phyloP scores from a whole-genome alignment of 2,113 vertebrate species.

The Paradisaea rubra region DNA sequence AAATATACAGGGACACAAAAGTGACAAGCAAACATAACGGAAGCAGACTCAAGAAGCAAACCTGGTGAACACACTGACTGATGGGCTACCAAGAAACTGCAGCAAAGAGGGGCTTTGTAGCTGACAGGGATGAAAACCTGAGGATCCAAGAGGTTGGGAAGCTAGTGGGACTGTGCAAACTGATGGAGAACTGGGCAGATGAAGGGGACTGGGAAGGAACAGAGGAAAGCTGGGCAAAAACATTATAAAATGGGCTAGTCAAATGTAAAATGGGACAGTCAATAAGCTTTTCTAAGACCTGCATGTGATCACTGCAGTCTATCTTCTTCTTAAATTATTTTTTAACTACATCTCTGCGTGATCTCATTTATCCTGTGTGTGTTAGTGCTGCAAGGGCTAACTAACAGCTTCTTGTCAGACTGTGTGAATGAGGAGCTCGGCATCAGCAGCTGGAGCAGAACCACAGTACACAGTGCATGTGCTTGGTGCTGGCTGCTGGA shows the following conservation, averaged over 20 bases:
- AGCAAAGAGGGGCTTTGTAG: not conserved
- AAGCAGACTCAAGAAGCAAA: not conserved
- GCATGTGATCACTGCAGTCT: not conserved
- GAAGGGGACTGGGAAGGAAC: not conserved
- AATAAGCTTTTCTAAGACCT: not conserved
- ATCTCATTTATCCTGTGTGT: not conserved
- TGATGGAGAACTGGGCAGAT: not conserved
- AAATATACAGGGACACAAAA: not conserved
- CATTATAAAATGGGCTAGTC: not conserved
- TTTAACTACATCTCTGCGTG: not conserved
- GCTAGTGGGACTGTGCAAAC: not conserved
- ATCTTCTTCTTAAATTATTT: not conserved
- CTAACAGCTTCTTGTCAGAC: not conserved
- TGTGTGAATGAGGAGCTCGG: not conserved
- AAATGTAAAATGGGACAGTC: not conserved
- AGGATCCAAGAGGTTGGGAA: not conserved
- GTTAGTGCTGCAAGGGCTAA: no score
- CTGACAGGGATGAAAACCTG: not conserved
- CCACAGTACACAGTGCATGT: accelerated
- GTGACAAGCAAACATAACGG: not conserved
- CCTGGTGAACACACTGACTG: not conserved
- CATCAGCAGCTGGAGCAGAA: not conserved
- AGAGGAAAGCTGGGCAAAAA: not conserved
- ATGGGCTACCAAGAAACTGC: not conserved
- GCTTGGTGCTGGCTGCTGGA: accelerated